Evolutionary conservation across 2,113 vertebrate genomes (phyloP).

Genomic region (Embiotoca jacksoni): DNA sequence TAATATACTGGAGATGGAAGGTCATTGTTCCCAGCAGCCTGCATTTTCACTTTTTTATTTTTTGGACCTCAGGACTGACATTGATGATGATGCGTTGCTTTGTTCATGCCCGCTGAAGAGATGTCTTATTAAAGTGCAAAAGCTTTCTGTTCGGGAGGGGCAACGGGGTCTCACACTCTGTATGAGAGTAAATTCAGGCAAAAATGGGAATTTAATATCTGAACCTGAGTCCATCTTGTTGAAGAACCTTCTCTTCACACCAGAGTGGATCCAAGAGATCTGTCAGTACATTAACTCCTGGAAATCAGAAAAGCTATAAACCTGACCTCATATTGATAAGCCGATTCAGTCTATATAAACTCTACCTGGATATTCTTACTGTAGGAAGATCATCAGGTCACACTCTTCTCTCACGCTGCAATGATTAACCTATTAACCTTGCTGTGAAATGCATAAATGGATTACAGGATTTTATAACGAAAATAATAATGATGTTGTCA

Average conservation of each 20-base stretch:
- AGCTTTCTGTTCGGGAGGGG: background rate
- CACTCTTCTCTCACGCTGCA: no score
- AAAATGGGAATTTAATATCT: constrained; percentile 12
- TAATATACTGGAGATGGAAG: constrained; percentile 25
- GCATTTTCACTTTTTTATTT: constrained; percentile 1
- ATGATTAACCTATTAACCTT: no score
- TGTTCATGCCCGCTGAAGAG: background rate
- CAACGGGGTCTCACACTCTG: background rate
- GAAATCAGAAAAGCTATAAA: background rate
- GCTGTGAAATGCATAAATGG: no score
- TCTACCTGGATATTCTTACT: no score
- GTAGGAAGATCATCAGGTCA: no score
- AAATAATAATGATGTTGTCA: background rate
- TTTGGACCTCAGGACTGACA: background rate
- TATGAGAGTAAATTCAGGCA: constrained; percentile 4
- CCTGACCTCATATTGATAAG: background rate
- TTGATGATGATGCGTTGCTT: constrained; percentile 8
- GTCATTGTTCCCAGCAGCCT: constrained; percentile 13
- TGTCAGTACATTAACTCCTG: background rate
- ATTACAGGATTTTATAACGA: background rate
- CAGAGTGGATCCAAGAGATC: background rate
- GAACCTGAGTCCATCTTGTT: background rate
- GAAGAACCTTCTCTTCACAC: background rate
- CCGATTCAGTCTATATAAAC: background rate
- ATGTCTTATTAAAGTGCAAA: background rate